Evolutionary conservation across 2,797 vertebrate species (phyloP).

Genomic region (Apodemus agrarius): DNA sequence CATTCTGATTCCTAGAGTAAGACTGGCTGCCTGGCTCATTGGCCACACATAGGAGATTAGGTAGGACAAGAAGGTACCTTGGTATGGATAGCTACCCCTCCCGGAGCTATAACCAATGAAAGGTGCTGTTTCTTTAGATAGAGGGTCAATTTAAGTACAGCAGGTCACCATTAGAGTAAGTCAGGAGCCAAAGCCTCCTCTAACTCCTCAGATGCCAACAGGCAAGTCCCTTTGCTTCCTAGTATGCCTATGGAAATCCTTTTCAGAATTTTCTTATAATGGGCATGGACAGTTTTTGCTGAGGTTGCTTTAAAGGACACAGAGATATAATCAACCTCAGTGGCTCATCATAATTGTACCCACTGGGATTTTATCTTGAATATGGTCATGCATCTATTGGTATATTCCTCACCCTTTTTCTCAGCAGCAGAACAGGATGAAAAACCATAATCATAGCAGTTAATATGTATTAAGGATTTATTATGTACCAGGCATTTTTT

Average conservation of each 20-base stretch:
- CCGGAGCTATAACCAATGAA: background rate
- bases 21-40: background rate
- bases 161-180: background rate
- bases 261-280: background rate
- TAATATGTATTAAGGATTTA: background rate
- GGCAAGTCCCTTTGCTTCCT: background rate
- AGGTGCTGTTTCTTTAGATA: background rate
- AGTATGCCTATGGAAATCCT: background rate
- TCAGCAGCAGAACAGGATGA: background rate
- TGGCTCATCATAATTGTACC: background rate
- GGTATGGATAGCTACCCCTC: background rate
- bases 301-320: background rate
- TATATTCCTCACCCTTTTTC: background rate
- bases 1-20: background rate
- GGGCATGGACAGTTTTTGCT: background rate
- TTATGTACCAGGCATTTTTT: background rate
- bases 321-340: background rate
- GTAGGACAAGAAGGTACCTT: background rate
- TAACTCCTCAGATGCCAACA: background rate
- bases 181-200: background rate
- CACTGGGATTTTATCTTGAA: constrained; percentile 38
- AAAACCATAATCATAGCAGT: background rate
- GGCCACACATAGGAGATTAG: background rate
- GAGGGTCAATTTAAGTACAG: background rate
- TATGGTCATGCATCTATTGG: background rate